Base-by-base conservation (phyloP, 2,113 vertebrate species). In the Alethe diademata region DNA sequence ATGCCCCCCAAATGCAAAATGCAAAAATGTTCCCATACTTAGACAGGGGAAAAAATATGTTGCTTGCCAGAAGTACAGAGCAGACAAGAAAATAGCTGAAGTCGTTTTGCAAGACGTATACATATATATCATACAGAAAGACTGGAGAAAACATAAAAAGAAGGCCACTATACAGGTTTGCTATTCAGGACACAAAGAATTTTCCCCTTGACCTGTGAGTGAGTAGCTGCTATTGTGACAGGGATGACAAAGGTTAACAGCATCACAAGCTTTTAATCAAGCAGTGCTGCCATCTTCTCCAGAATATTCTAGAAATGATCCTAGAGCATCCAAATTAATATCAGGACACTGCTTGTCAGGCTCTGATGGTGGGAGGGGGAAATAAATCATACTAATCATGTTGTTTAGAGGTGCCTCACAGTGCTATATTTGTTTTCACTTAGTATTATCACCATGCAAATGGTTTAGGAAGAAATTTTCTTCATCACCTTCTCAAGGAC, bases 1-100 rank as follows among this genome's bases (percentile, higher is more conserved):
- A 33, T 3, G 2, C 64, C 10, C 13, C 13, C 8, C 0, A 0
- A 62, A 43, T 19, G 42, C 42, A 43, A 17, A 43, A 43, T 11
- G 8, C 20, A 92, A 67, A 61, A 66, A 74, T 16, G 2, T 74
- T 61, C 36, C 56, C 4, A 3, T 54, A 14, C 50, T 60, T n/a
- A 88, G 4, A 78, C 3, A 53, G 12, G 6, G 19, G 8, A 12
- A 74, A 79, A 86, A 70, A 73, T 28, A 31, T 1, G 5, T 33
- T 76, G 50, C 31, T 53, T 8, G 1, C 6, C 47, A 84, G 22
- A 85, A 86, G 26, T 10, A 35, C 14, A 79, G 58, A 65, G 14
- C 6, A 86, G 18, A 60, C 2, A 11, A 75, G 31, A 74, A 73
- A 57, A 50, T 5, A 62, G 11, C 22, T 72, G 42, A 75, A 61